A percentile compares a stretch with the other conserved stretches of the same genome.
Evolutionary conservation across 1,140 invertebrate species (phyloP).

Genomic region (Apolygus lucorum): DNA sequence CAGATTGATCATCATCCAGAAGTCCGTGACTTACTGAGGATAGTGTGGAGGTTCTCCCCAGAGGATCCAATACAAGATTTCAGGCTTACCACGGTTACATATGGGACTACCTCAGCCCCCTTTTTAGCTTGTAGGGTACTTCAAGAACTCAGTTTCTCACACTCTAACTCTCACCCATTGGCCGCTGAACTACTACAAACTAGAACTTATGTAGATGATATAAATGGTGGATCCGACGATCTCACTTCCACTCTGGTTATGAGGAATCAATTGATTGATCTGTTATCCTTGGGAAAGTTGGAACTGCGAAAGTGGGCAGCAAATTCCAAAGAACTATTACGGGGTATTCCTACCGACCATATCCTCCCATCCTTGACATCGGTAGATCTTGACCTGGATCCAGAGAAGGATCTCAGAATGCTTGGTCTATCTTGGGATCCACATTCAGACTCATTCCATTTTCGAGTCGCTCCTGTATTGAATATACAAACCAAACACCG

Average conservation of each 20-base stretch:
- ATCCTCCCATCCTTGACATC: neutral
- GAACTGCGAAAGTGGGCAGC: constrained; percentile 35
- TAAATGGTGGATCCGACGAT: neutral
- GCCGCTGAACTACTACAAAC: neutral
- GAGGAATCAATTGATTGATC: constrained; percentile 32
- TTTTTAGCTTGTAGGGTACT: constrained; percentile 19
- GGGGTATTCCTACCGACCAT: neutral
- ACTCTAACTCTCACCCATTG: neutral
- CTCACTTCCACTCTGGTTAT: neutral
- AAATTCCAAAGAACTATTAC: constrained; percentile 29
- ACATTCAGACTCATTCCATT: no score
- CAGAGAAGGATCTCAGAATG: neutral
- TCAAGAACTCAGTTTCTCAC: neutral
- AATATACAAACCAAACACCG: no score
- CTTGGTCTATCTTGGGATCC: no score
- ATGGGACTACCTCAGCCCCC: constrained; percentile 9
- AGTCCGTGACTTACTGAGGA: neutral
- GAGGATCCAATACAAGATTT: constrained; percentile 8
- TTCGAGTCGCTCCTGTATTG: no score
- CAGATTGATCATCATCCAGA: neutral
- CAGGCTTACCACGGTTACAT: constrained; percentile 14
- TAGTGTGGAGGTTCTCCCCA: constrained; percentile 3
- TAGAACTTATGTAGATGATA: constrained; percentile 13
- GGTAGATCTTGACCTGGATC: neutral
- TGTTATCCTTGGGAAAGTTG: constrained; percentile 28